Evolutionary conservation across 2,113 vertebrate genomes (phyloP).

Genomic region (Xiphophorus couchianus): DNA sequence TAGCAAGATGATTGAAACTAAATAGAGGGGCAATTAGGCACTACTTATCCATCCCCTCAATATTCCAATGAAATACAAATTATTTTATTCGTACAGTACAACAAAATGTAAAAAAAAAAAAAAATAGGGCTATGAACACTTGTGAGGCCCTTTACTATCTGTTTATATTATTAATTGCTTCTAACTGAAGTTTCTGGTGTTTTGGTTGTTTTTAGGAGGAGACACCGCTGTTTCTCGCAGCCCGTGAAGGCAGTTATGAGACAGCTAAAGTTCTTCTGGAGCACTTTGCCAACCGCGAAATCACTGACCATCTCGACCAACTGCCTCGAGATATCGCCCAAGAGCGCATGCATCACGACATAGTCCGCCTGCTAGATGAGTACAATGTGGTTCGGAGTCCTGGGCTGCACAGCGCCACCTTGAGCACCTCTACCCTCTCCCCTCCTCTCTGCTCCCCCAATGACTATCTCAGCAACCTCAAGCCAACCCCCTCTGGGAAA

Average conservation of each 20-base stretch:
- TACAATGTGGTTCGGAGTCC: slow-evolving; percentile 95
- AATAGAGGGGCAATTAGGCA: background rate
- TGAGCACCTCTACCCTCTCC: slow-evolving; percentile 85
- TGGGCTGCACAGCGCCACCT: slow-evolving; percentile 78
- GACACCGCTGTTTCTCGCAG: slow-evolving; percentile 93
- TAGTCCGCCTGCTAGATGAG: slow-evolving; percentile 93
- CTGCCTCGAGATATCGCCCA: slow-evolving; percentile 95
- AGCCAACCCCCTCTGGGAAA: slow-evolving; percentile 81
- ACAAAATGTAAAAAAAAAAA: too few species aligned
- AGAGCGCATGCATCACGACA: slow-evolving; percentile 98
- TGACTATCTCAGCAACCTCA: slow-evolving; percentile 90
- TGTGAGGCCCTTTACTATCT: background rate
- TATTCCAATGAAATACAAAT: too few species aligned
- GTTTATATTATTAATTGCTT: background rate
- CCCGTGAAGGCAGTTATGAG: slow-evolving; percentile 95
- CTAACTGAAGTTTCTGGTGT: background rate
- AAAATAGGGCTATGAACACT: background rate
- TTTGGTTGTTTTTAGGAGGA: slow-evolving; percentile 85
- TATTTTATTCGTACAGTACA: too few species aligned
- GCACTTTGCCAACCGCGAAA: slow-evolving; percentile 96
- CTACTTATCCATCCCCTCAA: too few species aligned
- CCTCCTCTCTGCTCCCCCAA: slow-evolving; percentile 92
- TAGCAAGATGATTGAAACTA: background rate
- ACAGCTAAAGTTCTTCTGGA: slow-evolving; percentile 95
- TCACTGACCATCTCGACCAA: slow-evolving; percentile 97